These are phyloP conservation scores for Chanos chanos DNA, from an alignment of 2,797 vertebrate species.

Conservation along the genomic window DNA sequence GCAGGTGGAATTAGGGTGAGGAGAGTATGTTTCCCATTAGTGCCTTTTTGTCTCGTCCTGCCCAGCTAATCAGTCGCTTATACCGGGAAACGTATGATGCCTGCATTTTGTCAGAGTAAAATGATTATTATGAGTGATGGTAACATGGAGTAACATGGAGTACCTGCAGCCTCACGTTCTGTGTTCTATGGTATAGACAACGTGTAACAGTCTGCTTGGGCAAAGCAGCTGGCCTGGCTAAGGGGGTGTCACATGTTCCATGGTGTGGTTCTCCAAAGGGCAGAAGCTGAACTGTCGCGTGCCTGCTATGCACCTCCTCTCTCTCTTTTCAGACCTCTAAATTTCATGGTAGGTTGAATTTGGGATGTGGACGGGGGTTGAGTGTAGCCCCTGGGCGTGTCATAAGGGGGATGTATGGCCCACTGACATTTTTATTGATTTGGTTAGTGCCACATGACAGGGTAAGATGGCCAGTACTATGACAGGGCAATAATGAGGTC, in stretches of 20 bases:
- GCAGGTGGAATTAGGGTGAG: background rate
- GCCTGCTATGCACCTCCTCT: background rate
- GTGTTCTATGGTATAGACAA: no score
- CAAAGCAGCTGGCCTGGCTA: no score
- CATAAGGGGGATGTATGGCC: background rate
- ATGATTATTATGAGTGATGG: constrained; percentile 5
- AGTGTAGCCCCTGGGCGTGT: background rate
- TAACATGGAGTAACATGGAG: constrained; percentile 28
- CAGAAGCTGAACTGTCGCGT: no score
- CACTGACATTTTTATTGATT: constrained; percentile 47
- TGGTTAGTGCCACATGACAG: constrained; percentile 48
- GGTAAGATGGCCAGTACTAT: constrained; percentile 25
- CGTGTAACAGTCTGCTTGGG: no score
- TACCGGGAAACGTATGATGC: constrained; percentile 6
- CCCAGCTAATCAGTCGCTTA: constrained; percentile 3
- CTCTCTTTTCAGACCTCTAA: background rate
- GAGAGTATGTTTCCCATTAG: background rate
- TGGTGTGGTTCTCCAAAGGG: no score
- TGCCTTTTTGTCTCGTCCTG: constrained; percentile 14
- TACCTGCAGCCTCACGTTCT: no score
- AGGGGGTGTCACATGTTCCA: no score
- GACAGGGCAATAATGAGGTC: constrained; percentile 39
- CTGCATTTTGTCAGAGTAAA: constrained; percentile 5
- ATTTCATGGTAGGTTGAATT: constrained; percentile 35
- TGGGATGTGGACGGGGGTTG: constrained; percentile 17